Percentiles rank a stretch among this genome's conserved stretches.
Evolutionary conservation across 2,888 invertebrate species (phyloP).

Genomic region (Epirrhoe alternata): DNA sequence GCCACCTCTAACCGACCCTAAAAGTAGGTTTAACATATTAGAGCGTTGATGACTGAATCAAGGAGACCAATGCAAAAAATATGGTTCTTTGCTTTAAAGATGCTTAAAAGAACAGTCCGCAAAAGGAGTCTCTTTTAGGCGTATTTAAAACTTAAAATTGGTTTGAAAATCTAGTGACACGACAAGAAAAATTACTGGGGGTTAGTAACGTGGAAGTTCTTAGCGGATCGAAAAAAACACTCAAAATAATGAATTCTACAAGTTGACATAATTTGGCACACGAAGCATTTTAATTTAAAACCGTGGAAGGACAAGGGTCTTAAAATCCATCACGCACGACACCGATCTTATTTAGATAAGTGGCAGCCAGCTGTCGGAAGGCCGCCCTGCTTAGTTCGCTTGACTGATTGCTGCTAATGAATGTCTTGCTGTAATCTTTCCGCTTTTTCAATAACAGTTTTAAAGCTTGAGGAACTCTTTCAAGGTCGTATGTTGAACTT

Average conservation of each 20-base stretch:
- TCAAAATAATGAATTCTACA: conserved; percentile 5
- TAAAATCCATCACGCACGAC: conserved; percentile 80
- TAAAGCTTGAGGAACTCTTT: background rate
- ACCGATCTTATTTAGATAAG: conserved; percentile 83
- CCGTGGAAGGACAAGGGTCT: conserved; percentile 65
- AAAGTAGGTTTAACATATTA: no score
- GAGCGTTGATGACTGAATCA: no score
- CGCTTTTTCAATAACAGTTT: conserved; percentile 42
- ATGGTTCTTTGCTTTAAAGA: no score
- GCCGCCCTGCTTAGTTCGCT: conserved; percentile 74
- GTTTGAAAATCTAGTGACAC: no score
- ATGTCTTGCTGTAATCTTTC: conserved; percentile 74
- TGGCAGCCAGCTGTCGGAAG: conserved; percentile 73
- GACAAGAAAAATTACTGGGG: no score
- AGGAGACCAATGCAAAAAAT: no score
- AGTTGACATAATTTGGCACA: conserved; percentile 19
- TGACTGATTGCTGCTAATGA: conserved; percentile 82
- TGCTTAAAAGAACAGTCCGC: no score
- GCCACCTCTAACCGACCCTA: no score
- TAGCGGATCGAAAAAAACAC: background rate
- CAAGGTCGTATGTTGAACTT: background rate
- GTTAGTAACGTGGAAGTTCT: no score
- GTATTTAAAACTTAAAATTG: no score
- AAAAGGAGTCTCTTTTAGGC: no score
- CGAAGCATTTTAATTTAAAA: conserved; percentile 38